These are phyloP conservation scores for Toxonevra muliebris DNA, from an alignment of 2,888 invertebrate species.

Conservation along the genomic window DNA sequence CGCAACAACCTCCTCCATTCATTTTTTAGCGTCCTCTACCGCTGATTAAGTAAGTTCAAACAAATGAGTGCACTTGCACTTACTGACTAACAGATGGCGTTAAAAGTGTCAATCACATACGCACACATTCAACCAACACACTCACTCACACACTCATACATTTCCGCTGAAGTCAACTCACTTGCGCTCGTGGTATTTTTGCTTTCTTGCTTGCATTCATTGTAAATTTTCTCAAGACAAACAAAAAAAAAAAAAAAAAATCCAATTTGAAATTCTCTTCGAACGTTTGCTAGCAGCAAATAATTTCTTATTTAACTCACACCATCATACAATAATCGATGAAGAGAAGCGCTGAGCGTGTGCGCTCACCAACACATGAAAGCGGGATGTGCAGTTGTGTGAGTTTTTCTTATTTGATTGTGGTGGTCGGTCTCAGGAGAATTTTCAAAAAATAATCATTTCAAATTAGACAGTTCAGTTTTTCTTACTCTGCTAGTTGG, in stretches of 20 bases:
- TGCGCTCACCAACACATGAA: conserved; percentile 42
- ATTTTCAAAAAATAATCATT: too few relatives aligned
- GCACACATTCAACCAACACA: too few relatives aligned
- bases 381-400: conserved; percentile 36
- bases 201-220: neutral
- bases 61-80: conserved; percentile 2
- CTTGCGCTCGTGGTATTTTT: neutral
- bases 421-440: conserved; percentile 15
- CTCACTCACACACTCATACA: neutral
- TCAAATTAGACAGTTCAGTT: too few relatives aligned
- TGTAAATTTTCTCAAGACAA: neutral
- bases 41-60: neutral
- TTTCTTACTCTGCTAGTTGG: too few relatives aligned
- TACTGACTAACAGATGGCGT: conserved; percentile 20
- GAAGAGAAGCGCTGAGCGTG: conserved; percentile 22
- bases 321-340: neutral
- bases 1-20: conserved; percentile 11
- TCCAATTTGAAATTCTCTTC: neutral
- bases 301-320: neutral
- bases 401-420: conserved; percentile 48
- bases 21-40: conserved; percentile 30
- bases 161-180: neutral
- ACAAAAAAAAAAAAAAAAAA: too few relatives aligned
- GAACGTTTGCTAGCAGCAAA: neutral
- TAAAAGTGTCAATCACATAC: conserved; percentile 2